Conservation (phyloP, 2,797 vertebrate genomes). For the Myotis findleyi region DNA sequence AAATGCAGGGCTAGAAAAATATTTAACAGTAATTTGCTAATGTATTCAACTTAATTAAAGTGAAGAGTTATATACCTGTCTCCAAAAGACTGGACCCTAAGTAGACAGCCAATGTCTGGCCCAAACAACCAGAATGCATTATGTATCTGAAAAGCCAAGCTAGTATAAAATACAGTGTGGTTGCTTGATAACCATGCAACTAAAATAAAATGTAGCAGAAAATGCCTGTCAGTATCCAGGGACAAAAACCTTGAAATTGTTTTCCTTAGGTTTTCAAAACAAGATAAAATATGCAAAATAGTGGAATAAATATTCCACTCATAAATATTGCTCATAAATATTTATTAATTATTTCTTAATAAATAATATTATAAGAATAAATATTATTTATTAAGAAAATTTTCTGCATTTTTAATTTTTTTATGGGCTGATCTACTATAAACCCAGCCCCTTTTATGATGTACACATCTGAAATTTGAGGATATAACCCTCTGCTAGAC, state of each 20-base stretch:
- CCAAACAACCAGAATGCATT: not conserved
- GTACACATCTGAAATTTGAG: conserved; percentile 23
- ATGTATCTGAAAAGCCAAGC: not conserved
- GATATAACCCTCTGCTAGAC: conserved; percentile 11
- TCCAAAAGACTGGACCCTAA: not conserved
- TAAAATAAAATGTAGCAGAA: not conserved
- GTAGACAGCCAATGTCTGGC: not conserved
- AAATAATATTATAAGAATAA: not conserved
- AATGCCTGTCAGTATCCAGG: not conserved
- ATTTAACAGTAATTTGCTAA: not conserved
- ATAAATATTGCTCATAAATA: too few species aligned
- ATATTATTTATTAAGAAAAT: not conserved
- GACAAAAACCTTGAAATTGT: not conserved
- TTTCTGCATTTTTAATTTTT: not conserved
- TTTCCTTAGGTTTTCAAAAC: not conserved
- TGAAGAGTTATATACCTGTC: not conserved
- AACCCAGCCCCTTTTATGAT: not conserved
- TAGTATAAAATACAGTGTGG: not conserved
- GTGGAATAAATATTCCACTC: not conserved
- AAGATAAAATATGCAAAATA: not conserved
- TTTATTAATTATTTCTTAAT: too few species aligned
- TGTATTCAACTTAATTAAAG: not conserved
- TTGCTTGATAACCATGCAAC: not conserved
- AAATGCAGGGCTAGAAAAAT: not conserved
- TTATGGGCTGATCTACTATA: not conserved